phyloP scores from a whole-genome alignment of 2,888 invertebrate species.

The Catocala fraxini region DNA sequence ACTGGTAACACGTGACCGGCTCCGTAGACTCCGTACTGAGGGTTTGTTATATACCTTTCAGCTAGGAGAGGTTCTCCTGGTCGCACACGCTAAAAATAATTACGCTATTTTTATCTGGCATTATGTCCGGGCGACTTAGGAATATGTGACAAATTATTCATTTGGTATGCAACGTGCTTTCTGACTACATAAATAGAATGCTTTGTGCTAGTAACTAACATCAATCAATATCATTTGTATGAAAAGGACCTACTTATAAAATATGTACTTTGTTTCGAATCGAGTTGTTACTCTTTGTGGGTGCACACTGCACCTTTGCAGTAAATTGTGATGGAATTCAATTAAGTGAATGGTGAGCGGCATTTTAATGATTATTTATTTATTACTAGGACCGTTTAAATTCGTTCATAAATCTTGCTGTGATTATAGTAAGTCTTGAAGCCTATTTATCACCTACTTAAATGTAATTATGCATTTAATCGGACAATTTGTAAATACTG shows the following conservation, averaged over 20 bases:
- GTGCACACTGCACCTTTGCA: constrained; percentile 1
- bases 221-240: too few relatives aligned
- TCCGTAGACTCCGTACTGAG: constrained; percentile 90
- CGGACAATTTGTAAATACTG: background rate
- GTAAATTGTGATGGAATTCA: constrained; percentile 6
- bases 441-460: constrained; percentile 5
- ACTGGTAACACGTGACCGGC: constrained; percentile 62
- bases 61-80: constrained; percentile 90
- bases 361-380: constrained; percentile 4
- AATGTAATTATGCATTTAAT: background rate
- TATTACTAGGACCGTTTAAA: constrained; percentile 3
- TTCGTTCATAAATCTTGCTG: constrained; percentile 1
- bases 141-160: too few relatives aligned
- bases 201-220: too few relatives aligned
- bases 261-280: too few relatives aligned
- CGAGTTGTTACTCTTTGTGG: background rate
- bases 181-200: too few relatives aligned
- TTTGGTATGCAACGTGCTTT: too few relatives aligned
- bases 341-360: constrained; percentile 3
- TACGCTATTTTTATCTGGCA: constrained; percentile 33
- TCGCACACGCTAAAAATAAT: constrained; percentile 81
- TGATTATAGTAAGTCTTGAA: background rate
- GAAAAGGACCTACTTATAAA: too few relatives aligned
- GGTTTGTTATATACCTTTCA: constrained; percentile 92
- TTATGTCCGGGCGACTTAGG: background rate